phyloP scores from a whole-genome alignment of 2,797 vertebrate species.

The Pagetopsis macropterus region DNA sequence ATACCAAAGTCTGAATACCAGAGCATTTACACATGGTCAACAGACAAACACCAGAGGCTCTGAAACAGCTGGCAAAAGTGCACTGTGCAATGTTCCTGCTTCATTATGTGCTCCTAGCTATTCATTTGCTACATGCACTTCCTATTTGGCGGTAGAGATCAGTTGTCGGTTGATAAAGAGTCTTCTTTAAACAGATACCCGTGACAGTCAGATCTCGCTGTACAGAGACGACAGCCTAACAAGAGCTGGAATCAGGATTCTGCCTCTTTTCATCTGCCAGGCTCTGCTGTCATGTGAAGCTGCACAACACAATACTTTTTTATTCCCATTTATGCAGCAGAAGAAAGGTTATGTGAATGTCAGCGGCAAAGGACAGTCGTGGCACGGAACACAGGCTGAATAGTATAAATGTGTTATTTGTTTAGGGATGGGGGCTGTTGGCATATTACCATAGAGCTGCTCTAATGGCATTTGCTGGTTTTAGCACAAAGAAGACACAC shows the following conservation, averaged over 20 bases:
- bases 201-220: conserved; percentile 65
- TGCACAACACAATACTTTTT: conserved; percentile 69
- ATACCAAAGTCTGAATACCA: conserved; percentile 23
- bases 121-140: conserved; percentile 57
- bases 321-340: conserved; percentile 74
- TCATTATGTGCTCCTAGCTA: conserved; percentile 44
- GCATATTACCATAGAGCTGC: conserved; percentile 63
- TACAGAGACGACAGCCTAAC: conserved; percentile 73
- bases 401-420: conserved; percentile 79
- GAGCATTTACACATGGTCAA: conserved; percentile 36
- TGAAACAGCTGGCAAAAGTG: conserved; percentile 38
- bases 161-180: conserved; percentile 72
- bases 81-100: conserved; percentile 28
- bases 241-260: conserved; percentile 72
- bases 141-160: conserved; percentile 66
- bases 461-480: conserved; percentile 63
- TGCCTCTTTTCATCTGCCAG: conserved; percentile 70
- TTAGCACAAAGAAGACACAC: conserved; percentile 42
- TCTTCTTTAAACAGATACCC: conserved; percentile 65
- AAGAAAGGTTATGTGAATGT: conserved; percentile 85
- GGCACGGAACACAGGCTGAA: conserved; percentile 67
- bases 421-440: conserved; percentile 71
- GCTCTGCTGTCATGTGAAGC: conserved; percentile 69
- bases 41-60: conserved; percentile 30
- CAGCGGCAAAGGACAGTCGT: conserved; percentile 74